A percentile compares a stretch with the other conserved stretches of the same genome.
Evolutionary conservation across 2,888 invertebrate genomes (phyloP).

Genomic region (Andrena marginata): DNA sequence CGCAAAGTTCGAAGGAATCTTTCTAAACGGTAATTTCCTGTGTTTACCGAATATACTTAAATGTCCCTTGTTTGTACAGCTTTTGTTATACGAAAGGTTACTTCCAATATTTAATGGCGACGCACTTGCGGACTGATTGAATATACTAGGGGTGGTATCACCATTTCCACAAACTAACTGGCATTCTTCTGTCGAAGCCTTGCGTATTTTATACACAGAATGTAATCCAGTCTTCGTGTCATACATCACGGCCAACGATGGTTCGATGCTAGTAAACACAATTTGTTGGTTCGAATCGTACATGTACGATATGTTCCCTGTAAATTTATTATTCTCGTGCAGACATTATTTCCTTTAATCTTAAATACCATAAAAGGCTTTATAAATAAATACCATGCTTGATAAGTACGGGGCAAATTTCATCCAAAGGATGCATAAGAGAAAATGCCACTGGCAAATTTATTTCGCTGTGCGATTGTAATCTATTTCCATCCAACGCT

Average conservation of each 20-base stretch:
- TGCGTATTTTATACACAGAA: conserved; percentile 93
- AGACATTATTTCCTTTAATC: neutral
- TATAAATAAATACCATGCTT: conserved; percentile 87
- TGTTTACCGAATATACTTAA: conserved; percentile 79
- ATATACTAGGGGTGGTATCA: conserved; percentile 78
- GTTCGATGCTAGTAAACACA: conserved; percentile 91
- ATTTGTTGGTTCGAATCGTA: conserved; percentile 88
- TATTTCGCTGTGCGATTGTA: conserved; percentile 71
- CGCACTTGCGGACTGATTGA: conserved; percentile 76
- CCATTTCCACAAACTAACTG: conserved; percentile 87
- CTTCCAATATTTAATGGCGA: conserved; percentile 76
- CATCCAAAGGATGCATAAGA: conserved; percentile 95
- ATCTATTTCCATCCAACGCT: conserved; percentile 79
- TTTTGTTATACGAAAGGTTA: conserved; percentile 76
- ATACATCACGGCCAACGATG: conserved; percentile 93
- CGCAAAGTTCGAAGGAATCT: neutral
- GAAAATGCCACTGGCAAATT: conserved; percentile 93
- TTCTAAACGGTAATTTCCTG: neutral
- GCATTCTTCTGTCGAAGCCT: conserved; percentile 91
- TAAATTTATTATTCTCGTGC: conserved; percentile 10
- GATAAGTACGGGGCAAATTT: conserved; percentile 93
- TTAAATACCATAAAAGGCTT: conserved; percentile 12
- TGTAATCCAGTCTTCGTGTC: conserved; percentile 92
- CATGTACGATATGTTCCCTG: conserved; percentile 84
- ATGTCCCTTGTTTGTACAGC: conserved; percentile 75